Evolutionary conservation across 2,888 invertebrate genomes (phyloP).

Genomic region (Habroteleia sp.): DNA sequence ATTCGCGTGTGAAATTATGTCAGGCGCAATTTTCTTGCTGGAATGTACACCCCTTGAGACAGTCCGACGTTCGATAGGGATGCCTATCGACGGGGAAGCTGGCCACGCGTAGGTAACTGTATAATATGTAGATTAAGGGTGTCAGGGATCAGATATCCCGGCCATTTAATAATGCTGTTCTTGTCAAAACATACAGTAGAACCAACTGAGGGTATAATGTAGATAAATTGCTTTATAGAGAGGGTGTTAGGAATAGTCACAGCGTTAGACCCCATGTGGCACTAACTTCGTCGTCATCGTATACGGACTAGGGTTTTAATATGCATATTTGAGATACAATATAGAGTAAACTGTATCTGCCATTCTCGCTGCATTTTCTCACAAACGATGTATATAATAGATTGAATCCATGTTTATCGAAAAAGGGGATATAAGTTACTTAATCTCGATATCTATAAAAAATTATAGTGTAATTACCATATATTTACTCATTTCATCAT

Average conservation of each 20-base stretch:
- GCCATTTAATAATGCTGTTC: conserved; percentile 81
- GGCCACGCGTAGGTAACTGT: conserved; percentile 76
- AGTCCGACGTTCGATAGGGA: conserved; percentile 54
- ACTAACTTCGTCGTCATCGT: conserved; percentile 22
- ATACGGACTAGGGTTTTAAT: conserved; percentile 69
- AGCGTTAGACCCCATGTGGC: conserved; percentile 19
- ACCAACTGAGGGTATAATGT: conserved; percentile 80
- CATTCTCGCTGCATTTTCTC: too few species aligned
- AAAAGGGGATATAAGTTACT: too few species aligned
- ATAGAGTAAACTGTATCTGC: too few species aligned
- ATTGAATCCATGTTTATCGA: too few species aligned
- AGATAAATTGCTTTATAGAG: conserved; percentile 79
- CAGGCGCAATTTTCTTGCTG: conserved; percentile 44
- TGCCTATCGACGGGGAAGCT: conserved; percentile 66
- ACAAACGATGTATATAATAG: too few species aligned
- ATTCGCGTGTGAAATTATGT: conserved; percentile 59
- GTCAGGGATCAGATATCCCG: conserved; percentile 80
- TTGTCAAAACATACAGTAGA: conserved; percentile 80
- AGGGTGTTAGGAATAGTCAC: conserved; percentile 63
- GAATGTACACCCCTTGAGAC: conserved; percentile 60
- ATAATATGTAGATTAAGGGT: conserved; percentile 81
- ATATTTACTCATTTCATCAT: too few species aligned
- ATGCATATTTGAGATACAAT: conserved; percentile 67
- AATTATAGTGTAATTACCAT: too few species aligned
- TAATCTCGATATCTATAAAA: too few species aligned